Evolutionary conservation across 2,113 vertebrate genomes (phyloP).

Genomic region (Trogon melanurus): DNA sequence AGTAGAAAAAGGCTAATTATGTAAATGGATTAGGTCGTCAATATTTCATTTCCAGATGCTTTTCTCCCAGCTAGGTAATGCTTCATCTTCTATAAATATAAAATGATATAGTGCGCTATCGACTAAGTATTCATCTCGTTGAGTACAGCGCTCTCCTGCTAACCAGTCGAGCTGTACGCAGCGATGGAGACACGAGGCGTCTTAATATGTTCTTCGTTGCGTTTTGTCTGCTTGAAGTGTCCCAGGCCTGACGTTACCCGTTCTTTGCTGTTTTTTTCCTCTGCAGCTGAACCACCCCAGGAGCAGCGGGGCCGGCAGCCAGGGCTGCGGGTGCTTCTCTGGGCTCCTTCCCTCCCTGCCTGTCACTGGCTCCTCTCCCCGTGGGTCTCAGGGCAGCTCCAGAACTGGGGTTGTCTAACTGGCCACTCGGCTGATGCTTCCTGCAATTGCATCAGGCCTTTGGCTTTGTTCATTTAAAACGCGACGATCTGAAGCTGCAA

Average conservation of each 20-base stretch:
- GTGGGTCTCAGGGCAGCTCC: not conserved
- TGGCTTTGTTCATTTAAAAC: not conserved
- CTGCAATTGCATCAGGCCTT: not conserved
- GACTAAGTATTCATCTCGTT: constrained; percentile 40
- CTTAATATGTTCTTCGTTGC: not conserved
- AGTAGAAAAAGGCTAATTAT: constrained; percentile 78
- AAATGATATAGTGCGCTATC: constrained; percentile 36
- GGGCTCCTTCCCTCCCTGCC: not conserved
- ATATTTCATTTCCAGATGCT: constrained; percentile 78
- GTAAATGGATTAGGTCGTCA: constrained; percentile 80
- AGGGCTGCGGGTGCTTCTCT: not conserved
- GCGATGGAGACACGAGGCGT: not conserved
- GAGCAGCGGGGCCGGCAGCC: not conserved
- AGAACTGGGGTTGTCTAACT: not conserved
- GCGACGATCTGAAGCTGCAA: not conserved
- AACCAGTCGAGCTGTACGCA: not conserved
- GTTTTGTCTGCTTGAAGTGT: not conserved
- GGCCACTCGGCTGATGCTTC: not conserved
- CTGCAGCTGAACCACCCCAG: not conserved
- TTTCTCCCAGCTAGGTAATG: constrained; percentile 56
- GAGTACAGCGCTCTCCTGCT: constrained; percentile 21
- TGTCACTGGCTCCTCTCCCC: not conserved
- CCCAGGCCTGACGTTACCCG: not conserved
- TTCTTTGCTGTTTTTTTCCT: not conserved
- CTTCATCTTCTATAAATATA: constrained; percentile 64